Evolutionary conservation across 2,888 invertebrate species (phyloP).

Genomic region (Orthonevra nobilis): DNA sequence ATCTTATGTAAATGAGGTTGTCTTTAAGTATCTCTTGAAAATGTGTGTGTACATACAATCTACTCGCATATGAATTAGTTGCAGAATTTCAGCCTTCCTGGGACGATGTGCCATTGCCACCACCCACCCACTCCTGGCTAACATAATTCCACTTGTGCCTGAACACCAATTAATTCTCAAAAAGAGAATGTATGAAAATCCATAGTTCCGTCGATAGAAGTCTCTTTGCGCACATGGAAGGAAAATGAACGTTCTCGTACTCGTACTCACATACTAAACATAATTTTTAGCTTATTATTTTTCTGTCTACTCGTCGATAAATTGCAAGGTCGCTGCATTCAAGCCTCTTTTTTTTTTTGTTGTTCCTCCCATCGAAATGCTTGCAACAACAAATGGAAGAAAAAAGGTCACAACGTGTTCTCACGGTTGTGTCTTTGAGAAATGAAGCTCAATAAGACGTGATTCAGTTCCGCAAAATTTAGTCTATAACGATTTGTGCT

Average conservation of each 20-base stretch:
- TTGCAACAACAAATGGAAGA: no score
- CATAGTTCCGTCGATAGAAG: not conserved
- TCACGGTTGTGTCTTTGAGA: no score
- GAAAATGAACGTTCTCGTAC: not conserved
- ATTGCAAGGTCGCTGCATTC: constrained; percentile 43
- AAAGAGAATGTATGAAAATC: constrained; percentile 16
- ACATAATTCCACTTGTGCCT: constrained; percentile 12
- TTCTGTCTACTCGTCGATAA: constrained; percentile 46
- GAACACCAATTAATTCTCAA: constrained; percentile 38
- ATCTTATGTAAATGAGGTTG: constrained; percentile 14
- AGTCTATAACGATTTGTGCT: no score
- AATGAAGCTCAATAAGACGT: no score
- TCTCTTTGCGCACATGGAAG: not conserved
- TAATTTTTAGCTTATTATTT: constrained; percentile 44
- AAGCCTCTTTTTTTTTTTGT: constrained; percentile 20
- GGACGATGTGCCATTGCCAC: not conserved
- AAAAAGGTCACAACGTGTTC: no score
- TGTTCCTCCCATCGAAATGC: no score
- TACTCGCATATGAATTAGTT: not conserved
- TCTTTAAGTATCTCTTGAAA: no score
- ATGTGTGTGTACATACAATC: not conserved
- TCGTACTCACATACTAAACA: no score
- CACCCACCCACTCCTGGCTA: not conserved
- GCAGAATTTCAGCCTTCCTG: not conserved
- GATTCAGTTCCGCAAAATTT: no score